Evolutionary conservation across 2,797 vertebrate species (phyloP), one percentile per base, ranked within the genome.

Genomic region (Danio choprae): DNA sequence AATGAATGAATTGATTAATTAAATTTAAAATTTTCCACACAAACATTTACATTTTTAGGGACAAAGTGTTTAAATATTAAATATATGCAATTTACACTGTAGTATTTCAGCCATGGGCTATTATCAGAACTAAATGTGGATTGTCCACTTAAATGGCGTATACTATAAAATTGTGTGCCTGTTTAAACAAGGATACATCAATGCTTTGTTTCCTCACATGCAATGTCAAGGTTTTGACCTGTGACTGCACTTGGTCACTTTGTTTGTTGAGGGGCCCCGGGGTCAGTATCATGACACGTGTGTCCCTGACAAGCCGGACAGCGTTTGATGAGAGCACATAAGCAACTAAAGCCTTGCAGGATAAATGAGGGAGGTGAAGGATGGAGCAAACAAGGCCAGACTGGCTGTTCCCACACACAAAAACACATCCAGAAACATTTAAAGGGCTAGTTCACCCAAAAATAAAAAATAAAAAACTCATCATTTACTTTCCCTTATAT

Each of bases 191-290:
- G 18, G 29, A 22, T 29, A 58, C 7, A 12, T 10, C 16, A 63
- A 20, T 73, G 44, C 0, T 62, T 67, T 76, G 44, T 62, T 60
- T 50, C 9, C 15, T 18, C 41, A 70, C 20, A 55, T 46, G 43
- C 77, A 74, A 63, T 58, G 38, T 77, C 73, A 48, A 59, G 48
- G 62, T 60, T 82, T 89, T 86, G 89, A 91, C 91, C 92, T 91
- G 89, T 88, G 88, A 93, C 90, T 89, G 88, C 89, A 90, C 91
- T 91, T 88, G 88, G 87, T 89, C 51, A 16, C 87, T 88, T 85
- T 94, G 92, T 94, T 94, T 94, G 91, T 89, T 83, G 89, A 90
- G 89, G 89, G 91, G 89, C 92, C 90, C 92, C 90, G 89, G 90
- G 90, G 90, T 60, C 89, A 88, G 87, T 87, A 88, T 83, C 88